These are phyloP conservation scores for Drosophila buzzatii DNA, from an alignment of 2,888 invertebrate genomes.

Conservation along the genomic window DNA sequence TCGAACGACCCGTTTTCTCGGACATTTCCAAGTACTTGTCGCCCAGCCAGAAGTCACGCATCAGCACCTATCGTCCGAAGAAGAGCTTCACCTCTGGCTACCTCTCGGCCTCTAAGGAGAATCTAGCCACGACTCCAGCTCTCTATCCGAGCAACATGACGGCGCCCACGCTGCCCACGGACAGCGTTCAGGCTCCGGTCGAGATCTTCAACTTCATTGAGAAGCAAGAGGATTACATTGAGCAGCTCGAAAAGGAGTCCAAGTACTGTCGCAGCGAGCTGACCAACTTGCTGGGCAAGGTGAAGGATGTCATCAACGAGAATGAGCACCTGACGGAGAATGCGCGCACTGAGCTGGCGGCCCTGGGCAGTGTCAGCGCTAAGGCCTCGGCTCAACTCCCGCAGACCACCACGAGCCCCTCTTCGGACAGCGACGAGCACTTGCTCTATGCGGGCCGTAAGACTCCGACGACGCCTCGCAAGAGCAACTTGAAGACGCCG, in stretches of 20 bases:
- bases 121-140: slow-evolving; percentile 63
- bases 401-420: slow-evolving; percentile 84
- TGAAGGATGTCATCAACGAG: slow-evolving; percentile 94
- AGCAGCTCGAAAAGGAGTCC: slow-evolving; percentile 93
- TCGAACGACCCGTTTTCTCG: slow-evolving; percentile 84
- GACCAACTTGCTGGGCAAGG: slow-evolving; percentile 91
- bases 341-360: slow-evolving; percentile 89
- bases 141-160: slow-evolving; percentile 63
- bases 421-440: slow-evolving; percentile 87
- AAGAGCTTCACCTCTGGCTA: slow-evolving; percentile 64
- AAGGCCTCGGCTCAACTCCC: slow-evolving; percentile 20
- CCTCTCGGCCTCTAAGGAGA: slow-evolving; percentile 80
- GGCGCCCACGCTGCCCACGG: slow-evolving; percentile 60
- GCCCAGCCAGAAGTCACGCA: slow-evolving; percentile 81
- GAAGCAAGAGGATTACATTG: slow-evolving; percentile 94
- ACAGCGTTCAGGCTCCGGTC: slow-evolving; percentile 86
- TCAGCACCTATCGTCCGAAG: slow-evolving; percentile 72
- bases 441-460: slow-evolving; percentile 55
- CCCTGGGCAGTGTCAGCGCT: slow-evolving; percentile 83
- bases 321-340: slow-evolving; percentile 93
- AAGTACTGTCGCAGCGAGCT: slow-evolving; percentile 93
- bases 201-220: slow-evolving; percentile 93
- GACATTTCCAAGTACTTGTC: slow-evolving; percentile 85
- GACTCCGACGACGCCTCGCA: slow-evolving; percentile 64
- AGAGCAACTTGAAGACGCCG: slow-evolving; percentile 48